phyloP scores from a whole-genome alignment of 2,113 vertebrate genomes.

The Numida meleagris region DNA sequence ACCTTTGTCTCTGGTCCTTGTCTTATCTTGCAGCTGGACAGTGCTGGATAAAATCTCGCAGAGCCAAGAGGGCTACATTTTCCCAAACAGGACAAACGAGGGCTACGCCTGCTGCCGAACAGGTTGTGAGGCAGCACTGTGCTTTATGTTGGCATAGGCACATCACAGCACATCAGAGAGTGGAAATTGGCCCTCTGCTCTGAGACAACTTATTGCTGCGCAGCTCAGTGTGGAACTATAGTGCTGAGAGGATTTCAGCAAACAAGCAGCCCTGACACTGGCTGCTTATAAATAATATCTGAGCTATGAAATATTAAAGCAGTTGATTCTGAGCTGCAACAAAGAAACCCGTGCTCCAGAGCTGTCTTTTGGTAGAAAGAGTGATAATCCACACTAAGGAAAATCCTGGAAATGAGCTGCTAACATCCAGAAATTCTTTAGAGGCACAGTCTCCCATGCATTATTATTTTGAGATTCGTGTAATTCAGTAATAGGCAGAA shows the following conservation, averaged over 20 bases:
- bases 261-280: not conserved
- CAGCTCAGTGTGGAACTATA: not conserved
- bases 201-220: not conserved
- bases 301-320: slow-evolving; percentile 15
- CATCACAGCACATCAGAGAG: too few species aligned
- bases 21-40: not conserved
- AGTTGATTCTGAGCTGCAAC: not conserved
- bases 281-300: slow-evolving; percentile 34
- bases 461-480: not conserved
- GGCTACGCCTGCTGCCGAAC: not conserved
- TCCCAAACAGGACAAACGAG: not conserved
- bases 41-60: not conserved
- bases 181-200: not conserved
- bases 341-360: not conserved
- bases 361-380: not conserved
- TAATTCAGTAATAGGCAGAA: not conserved
- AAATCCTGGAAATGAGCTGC: not conserved
- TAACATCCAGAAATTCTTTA: not conserved
- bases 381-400: not conserved
- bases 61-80: not conserved
- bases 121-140: not conserved
- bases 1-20: slow-evolving; percentile 24
- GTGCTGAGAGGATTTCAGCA: slow-evolving; percentile 2
- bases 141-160: rapidly evolving
- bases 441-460: not conserved